These are phyloP conservation scores for Petaurus breviceps DNA, from an alignment of 2,113 vertebrate genomes.

Conservation along the genomic window DNA sequence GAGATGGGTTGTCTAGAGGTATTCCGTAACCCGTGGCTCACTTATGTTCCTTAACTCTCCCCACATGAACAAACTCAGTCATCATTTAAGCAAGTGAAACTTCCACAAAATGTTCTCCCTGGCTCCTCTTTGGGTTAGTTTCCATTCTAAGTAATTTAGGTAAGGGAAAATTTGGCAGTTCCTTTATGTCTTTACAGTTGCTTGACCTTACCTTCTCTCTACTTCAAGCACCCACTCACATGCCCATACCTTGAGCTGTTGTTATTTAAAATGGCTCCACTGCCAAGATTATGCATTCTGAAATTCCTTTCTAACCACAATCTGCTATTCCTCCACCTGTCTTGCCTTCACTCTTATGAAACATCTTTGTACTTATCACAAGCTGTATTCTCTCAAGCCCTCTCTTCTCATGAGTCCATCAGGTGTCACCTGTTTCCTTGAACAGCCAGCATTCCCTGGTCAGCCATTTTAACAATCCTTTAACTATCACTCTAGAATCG, in stretches of 20 bases:
- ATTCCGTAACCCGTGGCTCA: neutral
- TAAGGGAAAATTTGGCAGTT: neutral
- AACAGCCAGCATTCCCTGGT: neutral
- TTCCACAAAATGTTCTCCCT: neutral
- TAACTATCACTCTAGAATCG: neutral
- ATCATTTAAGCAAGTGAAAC: neutral
- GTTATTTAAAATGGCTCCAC: neutral
- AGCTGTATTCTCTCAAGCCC: neutral
- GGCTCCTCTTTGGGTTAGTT: neutral
- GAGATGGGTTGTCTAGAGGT: neutral
- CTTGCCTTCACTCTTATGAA: neutral
- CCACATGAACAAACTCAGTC: neutral
- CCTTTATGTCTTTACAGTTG: neutral
- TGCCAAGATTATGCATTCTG: neutral
- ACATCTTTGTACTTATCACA: neutral
- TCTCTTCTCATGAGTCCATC: neutral
- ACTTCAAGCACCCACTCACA: neutral
- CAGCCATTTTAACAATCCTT: neutral
- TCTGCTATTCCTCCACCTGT: neutral
- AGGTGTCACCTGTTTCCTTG: neutral
- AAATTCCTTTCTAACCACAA: neutral
- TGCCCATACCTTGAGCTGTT: neutral
- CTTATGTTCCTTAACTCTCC: constrained; percentile 13
- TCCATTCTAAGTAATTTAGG: neutral
- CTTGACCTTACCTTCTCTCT: neutral